Conservation (phyloP, 2,888 invertebrate genomes). For the Icerya purchasi region DNA sequence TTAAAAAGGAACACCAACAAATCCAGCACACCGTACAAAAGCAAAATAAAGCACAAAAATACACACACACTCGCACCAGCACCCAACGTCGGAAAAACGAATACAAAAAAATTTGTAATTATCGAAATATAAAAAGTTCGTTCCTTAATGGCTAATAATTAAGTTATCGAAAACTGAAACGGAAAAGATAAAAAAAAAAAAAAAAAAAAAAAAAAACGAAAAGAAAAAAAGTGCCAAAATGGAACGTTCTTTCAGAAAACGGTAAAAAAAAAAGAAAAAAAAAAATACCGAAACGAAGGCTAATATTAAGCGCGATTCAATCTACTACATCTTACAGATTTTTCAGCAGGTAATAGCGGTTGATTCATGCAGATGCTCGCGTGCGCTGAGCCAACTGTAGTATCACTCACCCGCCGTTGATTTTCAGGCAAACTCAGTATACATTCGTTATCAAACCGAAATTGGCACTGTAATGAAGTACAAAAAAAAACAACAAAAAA, state of each 20-base stretch:
- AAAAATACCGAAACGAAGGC: slow-evolving; percentile 19
- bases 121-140: not conserved
- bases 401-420: slow-evolving; percentile 87
- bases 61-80: too few relatives aligned
- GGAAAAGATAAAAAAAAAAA: slow-evolving; percentile 15
- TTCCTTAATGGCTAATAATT: slow-evolving; percentile 11
- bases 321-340: slow-evolving; percentile 42
- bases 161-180: slow-evolving; percentile 13
- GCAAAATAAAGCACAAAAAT: too few relatives aligned
- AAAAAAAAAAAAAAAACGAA: too few relatives aligned
- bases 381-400: slow-evolving; percentile 21
- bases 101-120: too few relatives aligned
- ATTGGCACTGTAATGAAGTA: slow-evolving; percentile 90
- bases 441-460: slow-evolving; percentile 99
- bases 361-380: slow-evolving; percentile 2
- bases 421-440: slow-evolving; percentile 92
- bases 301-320: slow-evolving; percentile 14
- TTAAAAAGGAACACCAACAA: too few relatives aligned
- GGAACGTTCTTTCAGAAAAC: too few relatives aligned
- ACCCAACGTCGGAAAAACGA: too few relatives aligned
- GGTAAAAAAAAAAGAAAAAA: slow-evolving; percentile 15
- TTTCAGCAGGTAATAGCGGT: slow-evolving; percentile 32
- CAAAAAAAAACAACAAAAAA: slow-evolving; percentile 24
- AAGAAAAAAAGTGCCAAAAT: too few relatives aligned
- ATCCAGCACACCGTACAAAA: too few relatives aligned